Conservation (phyloP, 2,888 invertebrate genomes). For the Phorcus lineatus region DNA sequence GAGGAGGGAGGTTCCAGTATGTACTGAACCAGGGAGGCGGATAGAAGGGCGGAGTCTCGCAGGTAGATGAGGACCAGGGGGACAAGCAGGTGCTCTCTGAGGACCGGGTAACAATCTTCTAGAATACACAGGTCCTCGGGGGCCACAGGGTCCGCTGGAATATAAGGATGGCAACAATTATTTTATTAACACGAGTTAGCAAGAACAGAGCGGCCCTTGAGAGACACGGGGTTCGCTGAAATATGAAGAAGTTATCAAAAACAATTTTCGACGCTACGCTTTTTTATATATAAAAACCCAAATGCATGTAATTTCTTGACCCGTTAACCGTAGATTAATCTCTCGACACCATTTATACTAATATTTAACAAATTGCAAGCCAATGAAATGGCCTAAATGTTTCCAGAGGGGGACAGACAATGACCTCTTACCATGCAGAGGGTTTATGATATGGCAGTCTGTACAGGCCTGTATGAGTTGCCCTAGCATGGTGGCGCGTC, state of each 20-base stretch:
- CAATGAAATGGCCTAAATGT: too few relatives aligned
- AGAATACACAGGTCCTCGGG: not conserved
- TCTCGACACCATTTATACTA: too few relatives aligned
- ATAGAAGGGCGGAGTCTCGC: not conserved
- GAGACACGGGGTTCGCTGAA: too few relatives aligned
- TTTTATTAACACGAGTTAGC: too few relatives aligned
- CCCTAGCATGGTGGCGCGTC: not conserved
- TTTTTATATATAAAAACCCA: too few relatives aligned
- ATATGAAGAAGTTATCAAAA: too few relatives aligned
- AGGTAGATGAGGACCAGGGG: not conserved
- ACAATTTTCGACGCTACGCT: too few relatives aligned
- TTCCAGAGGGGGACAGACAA: not conserved
- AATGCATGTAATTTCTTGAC: too few relatives aligned
- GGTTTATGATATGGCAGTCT: not conserved
- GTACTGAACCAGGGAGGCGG: not conserved
- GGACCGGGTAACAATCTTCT: not conserved
- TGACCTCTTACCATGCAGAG: not conserved
- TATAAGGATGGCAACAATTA: too few relatives aligned
- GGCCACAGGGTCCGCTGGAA: not conserved
- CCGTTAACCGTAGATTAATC: too few relatives aligned
- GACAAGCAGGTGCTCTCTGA: not conserved
- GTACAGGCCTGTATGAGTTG: not conserved
- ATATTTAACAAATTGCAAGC: too few relatives aligned
- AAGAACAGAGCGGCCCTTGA: too few relatives aligned
- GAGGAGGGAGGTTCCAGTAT: not conserved